Conservation (phyloP, 2,113 vertebrate species). For the Antechinus flavipes region DNA sequence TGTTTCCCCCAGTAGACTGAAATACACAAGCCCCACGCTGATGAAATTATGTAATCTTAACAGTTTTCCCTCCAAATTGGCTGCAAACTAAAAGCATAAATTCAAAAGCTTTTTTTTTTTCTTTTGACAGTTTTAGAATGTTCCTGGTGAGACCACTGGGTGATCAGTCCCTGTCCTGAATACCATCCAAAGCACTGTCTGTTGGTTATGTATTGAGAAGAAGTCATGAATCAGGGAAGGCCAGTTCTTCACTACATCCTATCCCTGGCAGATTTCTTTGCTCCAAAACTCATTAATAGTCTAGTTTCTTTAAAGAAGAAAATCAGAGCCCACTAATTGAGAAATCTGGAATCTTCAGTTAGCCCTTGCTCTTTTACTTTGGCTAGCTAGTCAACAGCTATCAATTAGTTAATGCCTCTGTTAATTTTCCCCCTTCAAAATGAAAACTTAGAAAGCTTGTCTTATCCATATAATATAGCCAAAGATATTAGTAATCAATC, state of each 20-base stretch:
- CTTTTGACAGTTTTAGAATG: not conserved
- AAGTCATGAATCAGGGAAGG: fast-evolving
- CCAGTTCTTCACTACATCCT: not conserved
- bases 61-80: not conserved
- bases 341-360: not conserved
- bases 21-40: not conserved
- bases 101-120: not conserved
- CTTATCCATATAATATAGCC: not conserved
- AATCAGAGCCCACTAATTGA: conserved; percentile 9
- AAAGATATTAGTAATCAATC: not conserved
- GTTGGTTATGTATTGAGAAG: not conserved
- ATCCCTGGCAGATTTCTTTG: not conserved
- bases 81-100: not conserved
- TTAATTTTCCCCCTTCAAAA: conserved; percentile 21
- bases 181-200: fast-evolving
- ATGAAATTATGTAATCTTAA: not conserved
- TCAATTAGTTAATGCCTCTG: conserved; percentile 9
- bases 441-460: not conserved
- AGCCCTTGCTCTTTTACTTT: conserved; percentile 11
- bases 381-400: not conserved
- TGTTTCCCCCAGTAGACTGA: not conserved
- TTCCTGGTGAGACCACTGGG: not conserved
- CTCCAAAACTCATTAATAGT: not conserved
- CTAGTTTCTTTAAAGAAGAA: conserved; percentile 1
- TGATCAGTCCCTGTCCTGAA: not conserved